Base-by-base conservation (phyloP, 2,797 vertebrate genomes). In the Perodicticus potto region DNA sequence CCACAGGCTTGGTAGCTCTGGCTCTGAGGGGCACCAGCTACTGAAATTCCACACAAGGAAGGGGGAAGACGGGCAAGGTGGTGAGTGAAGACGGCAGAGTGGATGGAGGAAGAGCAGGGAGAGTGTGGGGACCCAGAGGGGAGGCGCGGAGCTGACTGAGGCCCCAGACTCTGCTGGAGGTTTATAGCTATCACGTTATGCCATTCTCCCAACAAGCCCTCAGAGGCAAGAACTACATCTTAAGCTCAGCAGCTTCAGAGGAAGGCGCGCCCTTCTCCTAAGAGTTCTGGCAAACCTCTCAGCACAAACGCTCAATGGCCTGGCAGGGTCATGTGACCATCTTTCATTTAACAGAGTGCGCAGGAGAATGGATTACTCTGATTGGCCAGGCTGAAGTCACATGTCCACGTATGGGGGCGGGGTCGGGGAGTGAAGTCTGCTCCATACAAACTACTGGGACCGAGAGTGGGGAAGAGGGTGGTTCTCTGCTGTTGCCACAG, bases 51-150 rank as follows among this genome's bases (percentile, higher is more conserved):
- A 27, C 32, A 59, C 1, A 20, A 49, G 57, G 37, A 69, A 77
- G 37, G 49, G 59, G 2, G 11, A 19, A 69, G 53, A 12, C 5
- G 25, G 34, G 59, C 45, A 16, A 40, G 17, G 34, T 1, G 8
- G 27, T 8, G 80, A 76, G 20, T 22, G n/a, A 84, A 69, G 43
- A 7, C 0, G 32, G 57, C 3, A 2, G 49, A n/a, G 20, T 43
- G 14, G 34, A 7, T 11, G 29, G 23, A 22, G 7, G 37, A 63
- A 37, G 14, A 53, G 2, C 11, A 7, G 32, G 23, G 19, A 65
- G 2, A 2, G 17, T 2, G 40, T 5, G 10, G 77, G 16, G 25
- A 0, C 9, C 2, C 16, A 12, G 9, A 77, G 32, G 19, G 25
- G 27, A 25, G 22, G 19, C n/a, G 29, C 13, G 2, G 7, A 49